Conservation (phyloP, 2,888 invertebrate species). For the Willowsia nigromaculata region DNA sequence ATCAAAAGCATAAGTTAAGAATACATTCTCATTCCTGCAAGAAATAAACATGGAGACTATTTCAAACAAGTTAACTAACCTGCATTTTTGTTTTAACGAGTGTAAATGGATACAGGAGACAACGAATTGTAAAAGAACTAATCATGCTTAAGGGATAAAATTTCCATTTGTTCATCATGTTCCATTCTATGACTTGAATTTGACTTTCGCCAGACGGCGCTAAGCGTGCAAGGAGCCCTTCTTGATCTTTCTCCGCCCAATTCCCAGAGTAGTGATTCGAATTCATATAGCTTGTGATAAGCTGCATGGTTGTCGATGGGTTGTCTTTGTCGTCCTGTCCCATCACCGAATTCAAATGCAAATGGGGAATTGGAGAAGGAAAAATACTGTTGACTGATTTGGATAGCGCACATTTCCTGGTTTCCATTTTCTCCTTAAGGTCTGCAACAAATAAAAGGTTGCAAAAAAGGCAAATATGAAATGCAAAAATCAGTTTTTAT, state of each 20-base stretch:
- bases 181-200: conserved; percentile 89
- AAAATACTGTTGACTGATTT: conserved; percentile 29
- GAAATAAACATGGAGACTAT: no score
- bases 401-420: conserved; percentile 46
- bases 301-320: background rate
- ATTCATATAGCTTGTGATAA: conserved; percentile 28
- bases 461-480: no score
- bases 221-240: conserved; percentile 26
- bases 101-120: conserved; percentile 93
- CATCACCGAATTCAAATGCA: background rate
- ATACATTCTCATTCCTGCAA: no score
- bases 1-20: no score
- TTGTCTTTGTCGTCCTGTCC: conserved; percentile 14
- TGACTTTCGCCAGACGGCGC: conserved; percentile 65
- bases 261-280: conserved; percentile 27
- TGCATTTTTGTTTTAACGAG: conserved; percentile 97
- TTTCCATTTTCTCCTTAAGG: conserved; percentile 62
- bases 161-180: conserved; percentile 98
- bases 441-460: background rate
- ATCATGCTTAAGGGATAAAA: conserved; percentile 95
- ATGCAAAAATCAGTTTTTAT: no score
- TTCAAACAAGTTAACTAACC: no score
- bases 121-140: conserved; percentile 89
- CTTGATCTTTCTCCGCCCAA: conserved; percentile 38
- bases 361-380: conserved; percentile 22